Evolutionary conservation across 2,888 invertebrate species (phyloP).

Genomic region (Athalia circularis): DNA sequence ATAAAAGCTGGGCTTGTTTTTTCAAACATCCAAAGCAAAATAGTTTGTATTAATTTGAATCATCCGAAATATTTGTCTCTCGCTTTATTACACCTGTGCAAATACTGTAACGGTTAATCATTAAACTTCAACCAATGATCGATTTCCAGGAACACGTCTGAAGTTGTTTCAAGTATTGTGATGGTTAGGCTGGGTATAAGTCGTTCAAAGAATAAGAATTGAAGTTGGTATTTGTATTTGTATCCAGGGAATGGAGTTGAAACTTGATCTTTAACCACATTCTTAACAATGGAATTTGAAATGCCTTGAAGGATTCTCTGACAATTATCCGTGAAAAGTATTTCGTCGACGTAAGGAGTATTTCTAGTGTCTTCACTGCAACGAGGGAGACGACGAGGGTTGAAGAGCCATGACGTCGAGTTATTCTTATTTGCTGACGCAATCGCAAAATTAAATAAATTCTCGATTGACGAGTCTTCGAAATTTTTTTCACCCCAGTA

Average conservation of each 20-base stretch:
- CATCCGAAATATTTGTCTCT: too few relatives aligned
- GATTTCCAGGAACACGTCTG: too few relatives aligned
- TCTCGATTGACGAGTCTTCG: slow-evolving; percentile 16
- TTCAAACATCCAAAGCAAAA: too few relatives aligned
- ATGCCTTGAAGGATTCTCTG: slow-evolving; percentile 24
- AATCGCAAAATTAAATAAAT: background rate
- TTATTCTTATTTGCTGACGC: slow-evolving; percentile 32
- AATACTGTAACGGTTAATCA: too few relatives aligned
- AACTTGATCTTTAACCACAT: background rate
- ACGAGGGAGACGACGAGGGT: background rate
- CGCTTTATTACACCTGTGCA: too few relatives aligned
- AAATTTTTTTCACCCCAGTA: background rate
- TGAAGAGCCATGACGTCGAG: background rate
- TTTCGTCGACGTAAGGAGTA: slow-evolving; percentile 30
- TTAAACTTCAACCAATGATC: too few relatives aligned
- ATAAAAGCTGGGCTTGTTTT: too few relatives aligned
- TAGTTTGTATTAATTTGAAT: too few relatives aligned
- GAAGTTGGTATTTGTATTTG: background rate
- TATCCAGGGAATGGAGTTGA: background rate
- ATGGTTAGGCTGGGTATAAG: background rate
- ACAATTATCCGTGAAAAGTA: background rate
- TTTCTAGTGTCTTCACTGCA: slow-evolving; percentile 1
- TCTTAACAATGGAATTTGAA: slow-evolving; percentile 18
- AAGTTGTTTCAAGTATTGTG: too few relatives aligned
- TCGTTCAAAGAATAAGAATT: slow-evolving; percentile 8